Evolutionary conservation across 2,113 vertebrate genomes (phyloP).

Genomic region (Galemys pyrenaicus): DNA sequence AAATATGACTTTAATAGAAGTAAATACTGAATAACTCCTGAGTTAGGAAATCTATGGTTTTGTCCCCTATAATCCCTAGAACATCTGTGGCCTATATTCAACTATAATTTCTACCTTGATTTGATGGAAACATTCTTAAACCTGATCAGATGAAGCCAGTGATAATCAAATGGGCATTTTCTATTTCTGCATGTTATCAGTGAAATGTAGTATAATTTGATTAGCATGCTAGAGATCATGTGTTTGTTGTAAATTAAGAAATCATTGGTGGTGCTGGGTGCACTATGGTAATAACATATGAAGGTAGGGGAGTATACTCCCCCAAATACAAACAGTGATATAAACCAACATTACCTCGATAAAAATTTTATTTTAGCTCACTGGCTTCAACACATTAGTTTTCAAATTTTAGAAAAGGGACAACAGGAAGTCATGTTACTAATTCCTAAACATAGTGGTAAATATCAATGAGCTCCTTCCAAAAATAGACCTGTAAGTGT

Average conservation of each 20-base stretch:
- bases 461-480: slow-evolving; percentile 8
- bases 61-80: slow-evolving; percentile 72
- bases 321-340: too few species aligned
- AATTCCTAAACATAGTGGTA: background rate
- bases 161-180: slow-evolving; percentile 68
- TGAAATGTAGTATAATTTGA: background rate
- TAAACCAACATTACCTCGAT: too few species aligned
- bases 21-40: slow-evolving; percentile 43
- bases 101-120: slow-evolving; percentile 75
- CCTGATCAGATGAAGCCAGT: slow-evolving; percentile 59
- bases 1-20: slow-evolving; percentile 52
- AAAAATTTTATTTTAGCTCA: background rate
- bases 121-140: slow-evolving; percentile 81
- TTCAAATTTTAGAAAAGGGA: slow-evolving; percentile 19
- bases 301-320: too few species aligned
- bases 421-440: background rate
- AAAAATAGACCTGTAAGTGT: slow-evolving; percentile 26
- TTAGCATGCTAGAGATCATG: slow-evolving; percentile 39
- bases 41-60: slow-evolving; percentile 82
- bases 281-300: too few species aligned
- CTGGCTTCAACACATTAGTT: background rate
- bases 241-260: slow-evolving; percentile 48
- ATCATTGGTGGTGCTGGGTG: too few species aligned
- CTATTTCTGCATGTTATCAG: slow-evolving; percentile 5
- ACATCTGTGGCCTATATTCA: slow-evolving; percentile 83